Percentiles rank a stretch among this genome's conserved stretches.
These are phyloP conservation scores for Cerastoderma edule DNA, from an alignment of 2,888 invertebrate species.

Conservation along the genomic window DNA sequence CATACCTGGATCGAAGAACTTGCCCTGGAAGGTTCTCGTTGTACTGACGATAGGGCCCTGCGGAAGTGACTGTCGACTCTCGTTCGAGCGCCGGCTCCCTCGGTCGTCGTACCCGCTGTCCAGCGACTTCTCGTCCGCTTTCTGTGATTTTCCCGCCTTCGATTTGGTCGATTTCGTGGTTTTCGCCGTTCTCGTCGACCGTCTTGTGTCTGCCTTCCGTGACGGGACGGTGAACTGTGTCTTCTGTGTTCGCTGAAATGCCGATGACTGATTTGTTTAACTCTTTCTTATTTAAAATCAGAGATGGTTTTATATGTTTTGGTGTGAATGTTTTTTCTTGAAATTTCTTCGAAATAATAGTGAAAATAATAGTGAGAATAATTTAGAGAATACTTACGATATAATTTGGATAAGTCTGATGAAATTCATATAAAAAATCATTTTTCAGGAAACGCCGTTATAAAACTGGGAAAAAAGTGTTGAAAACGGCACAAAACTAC, in stretches of 20 bases:
- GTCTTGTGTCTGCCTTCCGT: constrained; percentile 31
- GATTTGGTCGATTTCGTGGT: constrained; percentile 23
- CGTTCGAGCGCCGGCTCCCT: constrained; percentile 27
- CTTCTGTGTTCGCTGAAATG: constrained; percentile 44
- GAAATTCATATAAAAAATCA: too few species aligned
- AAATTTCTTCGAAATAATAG: too few species aligned
- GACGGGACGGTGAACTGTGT: constrained; percentile 44
- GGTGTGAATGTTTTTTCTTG: too few species aligned
- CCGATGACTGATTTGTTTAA: not conserved
- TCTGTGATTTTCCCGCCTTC: constrained; percentile 17
- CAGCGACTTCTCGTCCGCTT: constrained; percentile 27
- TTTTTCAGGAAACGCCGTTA: too few species aligned
- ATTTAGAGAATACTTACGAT: too few species aligned
- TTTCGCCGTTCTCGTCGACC: constrained; percentile 26
- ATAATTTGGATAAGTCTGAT: too few species aligned
- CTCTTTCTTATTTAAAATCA: not conserved
- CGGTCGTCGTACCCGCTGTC: constrained; percentile 42
- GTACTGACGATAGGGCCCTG: constrained; percentile 45
- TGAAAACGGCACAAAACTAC: too few species aligned
- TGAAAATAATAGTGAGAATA: too few species aligned
- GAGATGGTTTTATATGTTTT: not conserved
- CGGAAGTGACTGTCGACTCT: constrained; percentile 55
- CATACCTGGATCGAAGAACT: constrained; percentile 53
- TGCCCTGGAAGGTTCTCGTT: constrained; percentile 52
- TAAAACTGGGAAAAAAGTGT: too few species aligned